Evolutionary conservation across 2,888 invertebrate species (phyloP).

Genomic region (Poecilobothrus nobilitatus): DNA sequence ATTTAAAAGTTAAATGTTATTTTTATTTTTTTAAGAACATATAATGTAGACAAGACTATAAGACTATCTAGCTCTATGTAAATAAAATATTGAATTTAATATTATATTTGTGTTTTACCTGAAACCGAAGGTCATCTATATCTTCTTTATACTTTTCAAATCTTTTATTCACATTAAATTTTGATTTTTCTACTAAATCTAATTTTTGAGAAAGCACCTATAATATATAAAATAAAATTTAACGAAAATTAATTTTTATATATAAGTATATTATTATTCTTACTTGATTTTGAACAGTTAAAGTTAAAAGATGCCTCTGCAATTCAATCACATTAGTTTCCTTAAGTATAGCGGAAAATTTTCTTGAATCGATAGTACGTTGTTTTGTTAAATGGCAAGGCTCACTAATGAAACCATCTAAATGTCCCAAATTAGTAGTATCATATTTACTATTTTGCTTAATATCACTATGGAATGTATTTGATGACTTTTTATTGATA

Average conservation of each 20-base stretch:
- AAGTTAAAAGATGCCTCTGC: conserved; percentile 71
- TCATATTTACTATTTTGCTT: conserved; percentile 31
- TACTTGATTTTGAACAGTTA: conserved; percentile 79
- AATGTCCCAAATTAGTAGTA: conserved; percentile 48
- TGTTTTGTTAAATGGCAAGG: conserved; percentile 53
- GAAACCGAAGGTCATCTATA: conserved; percentile 73
- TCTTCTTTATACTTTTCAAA: conserved; percentile 67
- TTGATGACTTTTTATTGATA: conserved; percentile 19
- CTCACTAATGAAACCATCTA: conserved; percentile 61
- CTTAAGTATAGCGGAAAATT: conserved; percentile 73
- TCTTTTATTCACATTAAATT: conserved; percentile 55
- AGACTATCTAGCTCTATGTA: no score
- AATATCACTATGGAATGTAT: conserved; percentile 38
- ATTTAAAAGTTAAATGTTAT: background rate
- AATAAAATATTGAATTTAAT: no score
- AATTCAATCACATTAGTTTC: conserved; percentile 75
- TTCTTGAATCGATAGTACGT: conserved; percentile 59
- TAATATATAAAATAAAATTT: conserved; percentile 31
- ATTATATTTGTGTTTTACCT: conserved; percentile 45
- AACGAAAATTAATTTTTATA: background rate
- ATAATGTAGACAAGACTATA: no score
- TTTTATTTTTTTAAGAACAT: no score
- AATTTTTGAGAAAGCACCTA: conserved; percentile 66
- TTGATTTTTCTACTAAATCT: conserved; percentile 59
- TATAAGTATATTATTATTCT: conserved; percentile 22